Base-by-base conservation (phyloP, 2,113 vertebrate genomes). In the Oncorhynchus masou region DNA sequence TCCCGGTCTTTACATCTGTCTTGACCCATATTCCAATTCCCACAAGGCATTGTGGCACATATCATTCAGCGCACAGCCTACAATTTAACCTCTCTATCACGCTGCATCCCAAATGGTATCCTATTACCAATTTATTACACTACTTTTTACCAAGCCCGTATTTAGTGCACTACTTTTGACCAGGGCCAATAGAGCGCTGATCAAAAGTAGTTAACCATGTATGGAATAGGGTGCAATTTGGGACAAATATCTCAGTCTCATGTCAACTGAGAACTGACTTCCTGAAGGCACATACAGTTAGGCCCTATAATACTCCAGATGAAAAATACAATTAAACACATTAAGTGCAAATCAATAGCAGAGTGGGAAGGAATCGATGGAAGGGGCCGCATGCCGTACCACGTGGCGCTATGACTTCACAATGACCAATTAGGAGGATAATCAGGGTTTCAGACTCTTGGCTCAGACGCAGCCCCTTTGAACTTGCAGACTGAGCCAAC, bases 21-120 rank as follows among this genome's bases (percentile, higher is more conserved):
- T 89, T 86, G 86, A 84, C 81, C 90, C 74, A 85, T 45, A 80
- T 92, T 75, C 54, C 54, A 79, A 86, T 83, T 75, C 80, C 75
- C 60, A 67, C 80, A 13, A 85, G 39, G 83, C 70, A 39, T 68
- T 68, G 69, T 69, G 70, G 69, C 75, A 75, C 70, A 74, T 67
- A 77, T 27, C 67, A 80, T 60, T 20, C 76, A 67, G 39, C 16
- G 31, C 48, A 27, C 13, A n/a, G 39, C 5, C 20, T 67, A 66
- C 31, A 67, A 48, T 78, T 22, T 7, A 12, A 51, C 49, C 49
- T 16, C 11, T 51, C 11, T 16, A 16, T 51, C 15, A 51, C 11
- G 3, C 13, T 16, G 13, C 49, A 51, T 12, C 49, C 49, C 12
- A 16, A 4, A 51, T 51, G 49, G 15, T 3, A 51, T 5, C 49